These are phyloP conservation scores for Drosophila testacea DNA, from an alignment of 2,888 invertebrate genomes.

Conservation along the genomic window DNA sequence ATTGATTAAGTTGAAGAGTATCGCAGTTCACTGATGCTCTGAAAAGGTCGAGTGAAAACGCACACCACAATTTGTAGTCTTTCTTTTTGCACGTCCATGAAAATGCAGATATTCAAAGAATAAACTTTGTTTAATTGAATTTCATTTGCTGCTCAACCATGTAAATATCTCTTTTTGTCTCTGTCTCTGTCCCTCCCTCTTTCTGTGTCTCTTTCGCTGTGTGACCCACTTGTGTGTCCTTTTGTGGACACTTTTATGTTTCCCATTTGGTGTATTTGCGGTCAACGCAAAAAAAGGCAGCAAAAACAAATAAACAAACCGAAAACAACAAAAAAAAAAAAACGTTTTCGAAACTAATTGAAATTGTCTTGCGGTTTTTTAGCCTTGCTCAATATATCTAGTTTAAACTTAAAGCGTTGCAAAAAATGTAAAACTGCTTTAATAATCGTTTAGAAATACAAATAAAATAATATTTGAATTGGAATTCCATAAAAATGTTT, in stretches of 20 bases:
- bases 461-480: conserved; percentile 16
- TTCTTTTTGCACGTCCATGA: conserved; percentile 3
- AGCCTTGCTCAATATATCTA: conserved; percentile 11
- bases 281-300: conserved; percentile 16
- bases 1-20: neutral
- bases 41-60: conserved; percentile 1
- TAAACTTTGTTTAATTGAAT: conserved; percentile 58
- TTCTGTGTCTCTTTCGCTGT: neutral
- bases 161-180: conserved; percentile 23
- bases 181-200: neutral
- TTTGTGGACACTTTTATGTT: conserved; percentile 43
- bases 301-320: conserved; percentile 7
- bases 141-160: conserved; percentile 50
- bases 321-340: conserved; percentile 13
- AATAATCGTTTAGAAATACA: conserved; percentile 5
- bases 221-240: conserved; percentile 40
- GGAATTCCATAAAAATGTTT: neutral
- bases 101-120: conserved; percentile 19
- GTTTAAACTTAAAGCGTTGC: conserved; percentile 1
- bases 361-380: conserved; percentile 41
- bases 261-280: conserved; percentile 40
- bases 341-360: conserved; percentile 48
- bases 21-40: neutral
- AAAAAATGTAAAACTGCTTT: neutral
- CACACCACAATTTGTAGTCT: conserved; percentile 5